These are phyloP conservation scores for Papilio gigon DNA, from an alignment of 2,888 invertebrate species.

Conservation along the genomic window DNA sequence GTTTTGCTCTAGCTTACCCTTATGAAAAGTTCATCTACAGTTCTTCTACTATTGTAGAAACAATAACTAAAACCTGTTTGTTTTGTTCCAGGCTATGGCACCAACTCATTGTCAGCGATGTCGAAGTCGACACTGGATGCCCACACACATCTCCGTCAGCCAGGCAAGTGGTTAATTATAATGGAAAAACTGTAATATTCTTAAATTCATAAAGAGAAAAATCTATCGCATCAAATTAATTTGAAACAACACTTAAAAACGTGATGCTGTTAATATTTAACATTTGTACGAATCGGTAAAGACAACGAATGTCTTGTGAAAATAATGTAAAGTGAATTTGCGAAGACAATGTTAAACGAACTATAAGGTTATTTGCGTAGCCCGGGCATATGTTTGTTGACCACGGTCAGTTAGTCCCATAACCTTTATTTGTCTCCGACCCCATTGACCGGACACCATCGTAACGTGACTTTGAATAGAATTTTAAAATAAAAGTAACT, in stretches of 20 bases:
- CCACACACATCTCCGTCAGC: slow-evolving; percentile 94
- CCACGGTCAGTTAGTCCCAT: slow-evolving; percentile 79
- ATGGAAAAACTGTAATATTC: not conserved
- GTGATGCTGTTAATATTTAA: not conserved
- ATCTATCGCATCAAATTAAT: too few relatives aligned
- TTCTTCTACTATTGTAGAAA: not conserved
- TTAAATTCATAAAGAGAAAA: too few relatives aligned
- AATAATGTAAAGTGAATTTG: slow-evolving; percentile 26
- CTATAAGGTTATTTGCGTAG: slow-evolving; percentile 56
- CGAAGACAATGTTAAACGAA: slow-evolving; percentile 57
- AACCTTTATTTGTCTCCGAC: slow-evolving; percentile 65
- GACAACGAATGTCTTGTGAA: not conserved
- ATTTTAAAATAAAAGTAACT: not conserved
- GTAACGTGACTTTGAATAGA: slow-evolving; percentile 33
- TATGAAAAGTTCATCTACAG: not conserved
- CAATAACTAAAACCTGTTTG: not conserved
- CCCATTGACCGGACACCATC: slow-evolving; percentile 58
- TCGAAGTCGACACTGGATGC: slow-evolving; percentile 93
- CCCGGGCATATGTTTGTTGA: slow-evolving; percentile 66
- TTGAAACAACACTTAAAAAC: too few relatives aligned
- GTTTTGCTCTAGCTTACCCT: not conserved
- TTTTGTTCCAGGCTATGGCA: slow-evolving; percentile 90
- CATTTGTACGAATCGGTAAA: not conserved
- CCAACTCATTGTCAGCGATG: slow-evolving; percentile 90
- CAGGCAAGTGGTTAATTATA: slow-evolving; percentile 83